Conservation (phyloP, 2,797 vertebrate genomes). For the Uromys caudimaculatus region DNA sequence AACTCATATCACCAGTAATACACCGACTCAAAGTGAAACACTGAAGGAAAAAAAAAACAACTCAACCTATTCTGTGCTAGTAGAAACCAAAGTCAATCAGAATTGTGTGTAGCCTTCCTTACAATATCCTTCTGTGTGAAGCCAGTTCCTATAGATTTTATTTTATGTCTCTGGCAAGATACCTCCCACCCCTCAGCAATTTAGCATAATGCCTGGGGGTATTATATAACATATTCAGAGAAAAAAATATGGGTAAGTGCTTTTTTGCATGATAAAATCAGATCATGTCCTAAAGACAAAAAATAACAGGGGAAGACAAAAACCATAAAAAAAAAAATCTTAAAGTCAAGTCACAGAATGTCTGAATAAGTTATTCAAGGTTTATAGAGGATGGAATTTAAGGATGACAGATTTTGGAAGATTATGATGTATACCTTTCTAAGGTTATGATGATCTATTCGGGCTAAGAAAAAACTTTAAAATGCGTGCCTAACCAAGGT, state of each 20-base stretch:
- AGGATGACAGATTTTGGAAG: not conserved
- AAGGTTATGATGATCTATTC: not conserved
- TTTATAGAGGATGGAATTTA: not conserved
- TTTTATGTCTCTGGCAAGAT: not conserved
- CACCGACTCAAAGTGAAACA: not conserved
- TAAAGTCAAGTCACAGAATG: not conserved
- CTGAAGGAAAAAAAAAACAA: not conserved
- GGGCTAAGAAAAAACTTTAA: not conserved
- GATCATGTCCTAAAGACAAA: not conserved
- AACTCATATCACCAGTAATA: not conserved
- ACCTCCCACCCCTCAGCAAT: not conserved
- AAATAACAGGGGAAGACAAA: not conserved
- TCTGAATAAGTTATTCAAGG: not conserved
- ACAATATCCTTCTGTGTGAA: not conserved
- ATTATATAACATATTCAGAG: not conserved
- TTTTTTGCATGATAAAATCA: not conserved
- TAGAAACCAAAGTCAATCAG: not conserved
- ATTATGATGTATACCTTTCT: not conserved
- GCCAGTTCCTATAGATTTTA: not conserved
- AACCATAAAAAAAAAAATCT: not conserved
- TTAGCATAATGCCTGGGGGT: not conserved
- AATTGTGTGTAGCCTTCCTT: not conserved
- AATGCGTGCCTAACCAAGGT: not conserved
- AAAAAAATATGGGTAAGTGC: not conserved
- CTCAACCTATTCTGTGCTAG: not conserved